phyloP scores from a whole-genome alignment of 2,113 vertebrate species.

The Chaetops frenatus region DNA sequence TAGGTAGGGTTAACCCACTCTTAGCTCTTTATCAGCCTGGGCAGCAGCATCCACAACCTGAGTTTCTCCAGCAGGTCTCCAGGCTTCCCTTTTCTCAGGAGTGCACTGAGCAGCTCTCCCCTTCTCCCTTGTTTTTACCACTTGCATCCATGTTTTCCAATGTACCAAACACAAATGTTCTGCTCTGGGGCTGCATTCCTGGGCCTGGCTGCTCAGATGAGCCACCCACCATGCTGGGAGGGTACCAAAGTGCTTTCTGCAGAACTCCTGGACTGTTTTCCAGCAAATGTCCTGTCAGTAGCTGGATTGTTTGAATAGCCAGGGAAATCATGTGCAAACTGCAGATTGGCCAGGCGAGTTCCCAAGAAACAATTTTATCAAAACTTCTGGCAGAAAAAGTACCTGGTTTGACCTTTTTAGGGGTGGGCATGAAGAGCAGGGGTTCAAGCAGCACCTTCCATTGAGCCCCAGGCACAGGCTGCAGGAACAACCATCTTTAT shows the following conservation, averaged over 20 bases:
- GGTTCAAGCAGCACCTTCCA: neutral
- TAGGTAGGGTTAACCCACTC: neutral
- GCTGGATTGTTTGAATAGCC: neutral
- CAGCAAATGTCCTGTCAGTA: neutral
- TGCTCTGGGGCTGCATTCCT: neutral
- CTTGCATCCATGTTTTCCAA: neutral
- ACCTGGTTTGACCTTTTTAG: neutral
- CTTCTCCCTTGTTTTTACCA: neutral
- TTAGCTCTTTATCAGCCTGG: neutral
- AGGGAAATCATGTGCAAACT: neutral
- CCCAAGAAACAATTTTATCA: conserved; percentile 7
- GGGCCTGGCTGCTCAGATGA: neutral
- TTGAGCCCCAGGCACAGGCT: neutral
- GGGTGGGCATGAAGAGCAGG: neutral
- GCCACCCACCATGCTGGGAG: neutral
- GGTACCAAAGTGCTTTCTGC: neutral
- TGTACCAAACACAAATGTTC: neutral
- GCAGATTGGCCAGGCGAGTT: neutral
- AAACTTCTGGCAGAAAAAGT: neutral
- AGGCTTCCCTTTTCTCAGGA: neutral
- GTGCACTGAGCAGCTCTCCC: neutral
- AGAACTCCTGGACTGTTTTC: neutral
- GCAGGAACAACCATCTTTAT: neutral
- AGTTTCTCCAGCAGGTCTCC: neutral
- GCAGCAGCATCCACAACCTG: neutral